Percentiles rank a stretch among this genome's conserved stretches.
Conservation (phyloP, 2,113 vertebrate genomes). For the Sardina pilchardus region DNA sequence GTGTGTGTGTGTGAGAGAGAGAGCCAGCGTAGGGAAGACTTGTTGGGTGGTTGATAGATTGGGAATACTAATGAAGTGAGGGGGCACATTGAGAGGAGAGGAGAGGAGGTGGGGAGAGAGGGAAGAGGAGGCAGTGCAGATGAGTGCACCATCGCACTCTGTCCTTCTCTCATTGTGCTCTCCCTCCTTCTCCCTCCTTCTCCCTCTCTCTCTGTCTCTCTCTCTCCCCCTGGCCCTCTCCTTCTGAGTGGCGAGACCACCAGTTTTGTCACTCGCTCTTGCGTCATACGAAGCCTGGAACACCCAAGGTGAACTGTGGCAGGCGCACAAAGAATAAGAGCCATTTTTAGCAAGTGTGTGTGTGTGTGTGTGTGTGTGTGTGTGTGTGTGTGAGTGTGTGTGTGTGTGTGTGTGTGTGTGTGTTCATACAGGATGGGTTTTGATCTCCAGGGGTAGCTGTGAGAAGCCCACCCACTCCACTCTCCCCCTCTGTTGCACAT, state of each 20-base stretch:
- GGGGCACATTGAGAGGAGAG: not conserved
- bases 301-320: constrained; percentile 47
- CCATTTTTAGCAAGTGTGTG: constrained; percentile 9
- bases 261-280: constrained; percentile 36
- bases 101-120: not conserved
- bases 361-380: not conserved
- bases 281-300: constrained; percentile 33
- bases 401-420: constrained; percentile 21
- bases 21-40: not conserved
- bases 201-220: too few relatives aligned
- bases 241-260: constrained; percentile 16
- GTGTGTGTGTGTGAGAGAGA: constrained; percentile 26
- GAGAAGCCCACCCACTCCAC: not conserved
- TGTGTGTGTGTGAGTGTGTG: not conserved
- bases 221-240: too few relatives aligned
- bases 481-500: constrained; percentile 7
- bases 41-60: not conserved
- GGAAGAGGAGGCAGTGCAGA: constrained; percentile 30
- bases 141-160: constrained; percentile 22
- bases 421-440: constrained; percentile 9
- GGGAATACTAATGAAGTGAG: not conserved
- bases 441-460: constrained; percentile 33
- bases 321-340: not conserved
- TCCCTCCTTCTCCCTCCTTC: not conserved
- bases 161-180: not conserved